Base-by-base conservation (phyloP, 2,113 vertebrate species). In the Neoarius graeffei region DNA sequence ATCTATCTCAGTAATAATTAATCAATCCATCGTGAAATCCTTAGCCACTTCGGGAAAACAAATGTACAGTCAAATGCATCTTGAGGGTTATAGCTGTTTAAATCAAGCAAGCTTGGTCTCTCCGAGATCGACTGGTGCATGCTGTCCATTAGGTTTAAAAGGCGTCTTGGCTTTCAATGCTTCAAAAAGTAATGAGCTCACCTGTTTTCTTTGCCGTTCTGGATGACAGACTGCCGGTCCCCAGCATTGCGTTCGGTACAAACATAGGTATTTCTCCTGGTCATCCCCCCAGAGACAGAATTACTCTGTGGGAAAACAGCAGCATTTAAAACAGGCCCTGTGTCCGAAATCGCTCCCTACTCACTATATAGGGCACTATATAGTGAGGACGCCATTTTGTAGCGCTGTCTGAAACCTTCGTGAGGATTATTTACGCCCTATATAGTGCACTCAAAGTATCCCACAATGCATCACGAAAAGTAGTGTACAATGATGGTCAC, bases 181-280 rank as follows among this genome's bases (percentile, higher is more conserved):
- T 42, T 81, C 7, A 23, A 73, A 59, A 73, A 13, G 59, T 56
- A 79, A 42, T 57, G 83, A 73, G 27, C 81, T 76, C 57, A 89
- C 89, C 90, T 90, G 90, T 91, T 98, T 86, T 98, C 97, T 88
- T 98, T 98, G 91, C 97, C 97, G 0, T 97, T 98, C 84, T 96
- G 96, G 91, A 98, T 94, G 85, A 98, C 93, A 0, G 96, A 89
- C 0, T 96, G 96, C 76, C 96, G 92, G 20, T 98, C 97, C 0
- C 94, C 82, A 76, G 94, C 93, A 0, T 95, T 93, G 23, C 97
- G 95, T 85, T 98, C 97, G 0, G 97, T 97, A 83, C 97, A 98
- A 27, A 98, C 97, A 0, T 98, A 98, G 0, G 97, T 98, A 93
- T 98, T 98, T 67, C 97, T 94, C 54, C 97, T 95, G 20, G 96